Evolutionary conservation across 2,113 vertebrate genomes (phyloP).

Genomic region (Cyanocitta stelleri): DNA sequence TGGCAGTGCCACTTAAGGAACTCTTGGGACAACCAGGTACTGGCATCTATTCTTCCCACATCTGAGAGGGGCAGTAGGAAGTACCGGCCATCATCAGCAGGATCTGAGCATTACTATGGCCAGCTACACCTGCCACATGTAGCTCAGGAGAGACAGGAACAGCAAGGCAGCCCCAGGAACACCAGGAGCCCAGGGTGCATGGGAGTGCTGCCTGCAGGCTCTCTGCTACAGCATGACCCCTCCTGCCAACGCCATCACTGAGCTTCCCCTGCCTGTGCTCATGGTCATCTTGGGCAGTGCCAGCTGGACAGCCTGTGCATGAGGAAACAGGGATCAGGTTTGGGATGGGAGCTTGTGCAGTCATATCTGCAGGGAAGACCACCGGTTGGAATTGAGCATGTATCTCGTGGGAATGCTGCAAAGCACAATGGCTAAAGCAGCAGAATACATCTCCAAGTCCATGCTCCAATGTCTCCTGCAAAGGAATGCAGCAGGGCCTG

Average conservation of each 20-base stretch:
- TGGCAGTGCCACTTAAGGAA: not conserved
- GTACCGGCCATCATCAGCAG: not conserved
- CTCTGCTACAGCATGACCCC: too few relatives aligned
- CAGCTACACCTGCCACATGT: not conserved
- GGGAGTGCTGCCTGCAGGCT: not conserved
- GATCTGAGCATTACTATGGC: not conserved
- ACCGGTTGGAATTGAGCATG: accelerated
- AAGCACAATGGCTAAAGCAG: not conserved
- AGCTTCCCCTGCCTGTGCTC: not conserved
- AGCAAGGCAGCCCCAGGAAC: not conserved
- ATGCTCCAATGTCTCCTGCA: not conserved
- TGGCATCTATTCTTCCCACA: not conserved
- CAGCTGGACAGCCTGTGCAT: not conserved
- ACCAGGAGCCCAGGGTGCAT: accelerated
- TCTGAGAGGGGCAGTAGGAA: not conserved
- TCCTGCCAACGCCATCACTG: accelerated
- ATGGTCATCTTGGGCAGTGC: not conserved
- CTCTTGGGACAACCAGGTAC: not conserved
- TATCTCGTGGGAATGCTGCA: not conserved
- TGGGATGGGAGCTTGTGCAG: not conserved
- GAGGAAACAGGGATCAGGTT: not conserved
- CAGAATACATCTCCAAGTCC: not conserved
- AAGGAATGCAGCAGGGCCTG: not conserved
- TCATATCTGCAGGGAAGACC: not conserved
- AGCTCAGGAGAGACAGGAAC: not conserved